Evolutionary conservation across 1,140 invertebrate species (phyloP).

Genomic region (Drosophila rufa): DNA sequence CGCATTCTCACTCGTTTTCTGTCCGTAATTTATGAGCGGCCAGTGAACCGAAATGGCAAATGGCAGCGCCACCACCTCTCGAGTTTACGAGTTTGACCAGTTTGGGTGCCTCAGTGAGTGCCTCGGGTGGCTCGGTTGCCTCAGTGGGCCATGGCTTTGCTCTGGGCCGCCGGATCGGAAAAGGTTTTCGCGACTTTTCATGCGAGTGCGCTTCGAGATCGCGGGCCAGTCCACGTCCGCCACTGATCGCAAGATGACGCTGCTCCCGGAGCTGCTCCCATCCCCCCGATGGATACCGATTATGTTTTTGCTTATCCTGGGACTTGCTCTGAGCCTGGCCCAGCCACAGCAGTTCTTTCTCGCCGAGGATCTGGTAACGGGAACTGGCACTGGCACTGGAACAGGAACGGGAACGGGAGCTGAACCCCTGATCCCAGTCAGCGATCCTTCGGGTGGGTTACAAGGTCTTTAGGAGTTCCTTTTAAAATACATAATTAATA

Average conservation of each 20-base stretch:
- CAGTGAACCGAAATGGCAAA: conserved; percentile 79
- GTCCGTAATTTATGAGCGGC: conserved; percentile 65
- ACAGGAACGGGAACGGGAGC: background rate
- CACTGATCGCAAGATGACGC: conserved; percentile 41
- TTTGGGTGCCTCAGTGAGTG: conserved; percentile 34
- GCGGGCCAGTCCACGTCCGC: conserved; percentile 41
- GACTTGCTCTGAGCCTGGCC: conserved; percentile 6
- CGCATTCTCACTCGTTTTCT: conserved; percentile 26
- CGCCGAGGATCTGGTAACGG: conserved; percentile 13
- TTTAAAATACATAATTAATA: background rate
- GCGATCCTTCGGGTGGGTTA: conserved; percentile 64
- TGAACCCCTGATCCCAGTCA: conserved; percentile 30
- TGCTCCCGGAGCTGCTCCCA: background rate
- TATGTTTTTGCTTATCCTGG: conserved; percentile 7
- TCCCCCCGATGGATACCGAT: background rate
- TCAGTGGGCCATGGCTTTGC: conserved; percentile 48
- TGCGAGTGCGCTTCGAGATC: conserved; percentile 7
- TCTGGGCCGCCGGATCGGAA: conserved; percentile 55
- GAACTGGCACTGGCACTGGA: conserved; percentile 1
- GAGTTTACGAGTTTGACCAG: conserved; percentile 70
- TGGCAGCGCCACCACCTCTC: conserved; percentile 21
- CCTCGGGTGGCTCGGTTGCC: conserved; percentile 1
- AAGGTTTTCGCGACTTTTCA: conserved; percentile 74
- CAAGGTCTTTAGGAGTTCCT: background rate
- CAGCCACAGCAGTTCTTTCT: conserved; percentile 25